Percentiles rank a stretch among this genome's conserved stretches.
Conservation (phyloP, 2,797 vertebrate species). For the Onychomys torridus region DNA sequence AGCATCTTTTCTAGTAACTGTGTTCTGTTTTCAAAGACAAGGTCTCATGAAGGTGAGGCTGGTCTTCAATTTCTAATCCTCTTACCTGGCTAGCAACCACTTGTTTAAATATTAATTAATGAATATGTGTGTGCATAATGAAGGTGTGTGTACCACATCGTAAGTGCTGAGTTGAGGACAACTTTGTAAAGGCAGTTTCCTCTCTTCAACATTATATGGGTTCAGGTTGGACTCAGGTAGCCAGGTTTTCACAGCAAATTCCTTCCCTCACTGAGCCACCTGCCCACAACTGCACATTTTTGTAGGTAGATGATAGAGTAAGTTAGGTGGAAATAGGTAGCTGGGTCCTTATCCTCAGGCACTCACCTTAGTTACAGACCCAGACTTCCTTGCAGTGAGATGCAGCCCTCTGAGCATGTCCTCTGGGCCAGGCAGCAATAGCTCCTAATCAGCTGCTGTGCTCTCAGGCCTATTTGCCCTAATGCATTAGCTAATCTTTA, state of each 20-base stretch:
- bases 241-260: background rate
- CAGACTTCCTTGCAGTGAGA: background rate
- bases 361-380: accelerated
- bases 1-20: background rate
- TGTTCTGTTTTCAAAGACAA: background rate
- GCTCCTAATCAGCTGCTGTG: background rate
- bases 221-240: background rate
- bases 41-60: background rate
- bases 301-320: background rate
- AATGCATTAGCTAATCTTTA: background rate
- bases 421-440: background rate
- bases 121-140: background rate
- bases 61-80: background rate
- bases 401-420: background rate
- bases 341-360: background rate
- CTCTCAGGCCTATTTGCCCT: background rate
- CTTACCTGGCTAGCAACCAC: background rate
- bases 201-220: background rate
- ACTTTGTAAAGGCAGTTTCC: background rate
- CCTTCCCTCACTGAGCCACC: background rate
- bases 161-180: background rate
- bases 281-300: background rate
- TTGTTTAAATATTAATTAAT: background rate
- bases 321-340: accelerated
- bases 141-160: background rate